Conservation (phyloP, 2,797 vertebrate species). For the Strix occidentalis region DNA sequence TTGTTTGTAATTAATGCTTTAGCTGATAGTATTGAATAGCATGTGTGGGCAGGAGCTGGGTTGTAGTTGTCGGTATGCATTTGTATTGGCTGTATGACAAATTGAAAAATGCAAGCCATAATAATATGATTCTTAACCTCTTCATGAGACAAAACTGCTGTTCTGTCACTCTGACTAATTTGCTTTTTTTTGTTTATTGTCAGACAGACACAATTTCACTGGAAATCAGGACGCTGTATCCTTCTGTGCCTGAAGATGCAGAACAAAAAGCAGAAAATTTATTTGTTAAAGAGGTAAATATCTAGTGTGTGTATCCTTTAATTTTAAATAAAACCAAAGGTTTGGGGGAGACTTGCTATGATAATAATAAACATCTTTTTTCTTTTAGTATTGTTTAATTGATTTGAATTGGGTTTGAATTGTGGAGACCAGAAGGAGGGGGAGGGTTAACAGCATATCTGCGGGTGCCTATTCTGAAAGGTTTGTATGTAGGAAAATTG, state of each 20-base stretch:
- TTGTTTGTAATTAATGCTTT: neutral
- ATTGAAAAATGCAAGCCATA: neutral
- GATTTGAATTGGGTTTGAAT: neutral
- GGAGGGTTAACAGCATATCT: neutral
- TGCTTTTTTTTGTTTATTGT: neutral
- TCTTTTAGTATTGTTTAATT: neutral
- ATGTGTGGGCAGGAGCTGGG: neutral
- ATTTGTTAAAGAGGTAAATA: slow-evolving; percentile 94
- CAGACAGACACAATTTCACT: slow-evolving; percentile 89
- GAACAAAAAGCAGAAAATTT: slow-evolving; percentile 90
- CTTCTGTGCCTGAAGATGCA: slow-evolving; percentile 92
- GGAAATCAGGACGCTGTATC: slow-evolving; percentile 89
- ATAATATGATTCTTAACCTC: slow-evolving; percentile 24
- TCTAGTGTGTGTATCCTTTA: neutral
- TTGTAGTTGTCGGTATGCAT: neutral
- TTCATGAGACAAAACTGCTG: slow-evolving; percentile 3
- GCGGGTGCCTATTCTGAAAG: neutral
- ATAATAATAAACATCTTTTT: neutral
- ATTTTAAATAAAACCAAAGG: neutral
- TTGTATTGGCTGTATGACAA: neutral
- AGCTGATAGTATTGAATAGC: neutral
- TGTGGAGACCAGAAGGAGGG: neutral
- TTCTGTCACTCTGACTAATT: neutral
- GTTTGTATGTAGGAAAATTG: neutral
- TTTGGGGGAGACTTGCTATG: neutral